phyloP scores from a whole-genome alignment of 1,140 invertebrate genomes.

The Apis florea region DNA sequence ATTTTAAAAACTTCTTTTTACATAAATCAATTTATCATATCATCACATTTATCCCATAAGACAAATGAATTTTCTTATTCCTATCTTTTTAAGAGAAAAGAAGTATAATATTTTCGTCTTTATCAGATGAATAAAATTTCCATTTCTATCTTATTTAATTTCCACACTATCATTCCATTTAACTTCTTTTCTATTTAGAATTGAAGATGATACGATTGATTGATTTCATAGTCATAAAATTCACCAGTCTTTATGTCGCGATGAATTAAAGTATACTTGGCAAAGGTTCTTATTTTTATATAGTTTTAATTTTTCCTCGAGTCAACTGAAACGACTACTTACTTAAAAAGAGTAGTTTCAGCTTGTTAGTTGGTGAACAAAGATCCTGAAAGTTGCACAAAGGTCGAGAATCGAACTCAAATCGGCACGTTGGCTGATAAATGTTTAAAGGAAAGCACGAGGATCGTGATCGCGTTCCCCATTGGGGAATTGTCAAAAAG shows the following conservation, averaged over 20 bases:
- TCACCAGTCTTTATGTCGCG: not conserved
- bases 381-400: not conserved
- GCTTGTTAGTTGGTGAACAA: conserved; percentile 18
- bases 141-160: not conserved
- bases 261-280: conserved; percentile 3
- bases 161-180: no score
- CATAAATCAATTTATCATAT: no score
- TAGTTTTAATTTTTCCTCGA: conserved; percentile 3
- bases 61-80: no score
- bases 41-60: no score
- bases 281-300: not conserved
- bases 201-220: not conserved
- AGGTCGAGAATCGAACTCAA: not conserved
- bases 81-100: no score
- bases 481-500: not conserved
- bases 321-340: conserved; percentile 24
- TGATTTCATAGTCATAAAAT: not conserved
- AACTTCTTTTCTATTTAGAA: no score
- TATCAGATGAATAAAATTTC: not conserved
- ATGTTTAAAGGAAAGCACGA: conserved; percentile 24
- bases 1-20: no score
- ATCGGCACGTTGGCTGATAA: not conserved
- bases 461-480: not conserved
- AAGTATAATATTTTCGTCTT: not conserved
- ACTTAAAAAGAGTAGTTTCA: conserved; percentile 2